Evolutionary conservation across 53 echinoderm and acorn worm genomes (phyloP), one percentile per base, ranked within the genome.

Genomic region (Echinarachnius parma): DNA sequence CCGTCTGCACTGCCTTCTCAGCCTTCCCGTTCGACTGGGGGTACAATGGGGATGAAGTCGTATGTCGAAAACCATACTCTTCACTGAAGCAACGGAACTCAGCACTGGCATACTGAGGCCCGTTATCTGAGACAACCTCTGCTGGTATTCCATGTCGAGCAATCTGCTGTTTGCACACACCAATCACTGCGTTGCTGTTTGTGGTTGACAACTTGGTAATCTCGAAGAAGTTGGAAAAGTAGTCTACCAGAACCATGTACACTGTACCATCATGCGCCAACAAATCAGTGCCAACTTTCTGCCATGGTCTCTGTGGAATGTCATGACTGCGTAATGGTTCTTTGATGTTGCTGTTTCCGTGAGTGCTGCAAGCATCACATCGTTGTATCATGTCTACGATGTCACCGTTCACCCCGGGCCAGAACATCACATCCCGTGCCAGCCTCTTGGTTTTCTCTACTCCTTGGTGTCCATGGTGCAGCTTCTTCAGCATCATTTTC

Each of bases 151-250:
- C 76, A 53, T 83, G 58, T 10, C 76, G 56, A 28, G 78, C 75
- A 65, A 88, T 83, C 48, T 83, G 82, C 59, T 78, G 64, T 32
- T 87, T 83, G 11, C 57, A 57, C 13, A 78, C 21, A 22, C 24
- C 28, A 16, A 81, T 81, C 16, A 86, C 53, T 10, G 59, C 29
- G 15, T 29, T 42, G 28, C 37, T 55, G 9, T 46, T 62, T 4
- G 64, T 76, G 54, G 34, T 60, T 10, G 34, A 34, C 37, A 80
- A 18, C 29, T 70, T 80, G 25, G 66, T 62, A 2, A 91, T 56
- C 60, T 91, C 80, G 44, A 87, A 70, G 50, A 31, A 82, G 75
- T 68, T 79, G 1, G 77, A 80, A 20, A 77, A 87, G 39, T 80
- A 91, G 62, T 91, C 86, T 5, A 91, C 82, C 20, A 83, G 25